Evolutionary conservation across 1,140 invertebrate species (phyloP), one percentile per base, ranked within the genome.

Genomic region (Condylostylus longicornis): DNA sequence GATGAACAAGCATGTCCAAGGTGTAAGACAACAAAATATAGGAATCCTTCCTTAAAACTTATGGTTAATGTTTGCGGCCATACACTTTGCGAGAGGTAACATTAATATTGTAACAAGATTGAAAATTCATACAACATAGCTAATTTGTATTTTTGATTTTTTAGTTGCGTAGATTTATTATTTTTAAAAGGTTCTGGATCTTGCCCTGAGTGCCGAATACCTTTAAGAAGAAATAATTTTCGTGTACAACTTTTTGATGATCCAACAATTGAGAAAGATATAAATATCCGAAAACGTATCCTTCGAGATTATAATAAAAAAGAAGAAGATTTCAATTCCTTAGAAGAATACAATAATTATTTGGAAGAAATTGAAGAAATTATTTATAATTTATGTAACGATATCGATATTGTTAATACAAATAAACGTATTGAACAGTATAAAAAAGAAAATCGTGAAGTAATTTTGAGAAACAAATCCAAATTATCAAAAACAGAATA

Each of bases 41-140:
- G 90, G 64, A 98, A 98, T 69, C 93, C 93, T 18, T 89, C 83
- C 1, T 63, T 98, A 22, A 94, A 95, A 62, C 72, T 99, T 64
- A 83, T 97, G 83, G 93, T 98, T 35, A 99, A 98, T 63, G 76
- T 93, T 33, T 99, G 95, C 66, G 95, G 94, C 5, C 95, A 98
- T 68, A 81, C 87, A 13, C 66, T 98, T 44, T 99, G 95, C 66
- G 93, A 97, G 61, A 93, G 77, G 59, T 97, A 93, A n/a, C n/a
- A n/a, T n/a, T n/a, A n/a, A n/a, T 25, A 25, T 25, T 25, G 23
- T 25, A 25, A 25, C n/a, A 8, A 25, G 23, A n/a, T n/a, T n/a
- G n/a, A n/a, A n/a, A n/a, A n/a, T n/a, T n/a, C n/a, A n/a, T n/a
- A n/a, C 37, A 33, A 34, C 23, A 33, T 37, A 31, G 15, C 10